Percentiles rank a stretch among this genome's conserved stretches.
Conservation (phyloP, 2,797 vertebrate species). For the Brachyalestes nurse region DNA sequence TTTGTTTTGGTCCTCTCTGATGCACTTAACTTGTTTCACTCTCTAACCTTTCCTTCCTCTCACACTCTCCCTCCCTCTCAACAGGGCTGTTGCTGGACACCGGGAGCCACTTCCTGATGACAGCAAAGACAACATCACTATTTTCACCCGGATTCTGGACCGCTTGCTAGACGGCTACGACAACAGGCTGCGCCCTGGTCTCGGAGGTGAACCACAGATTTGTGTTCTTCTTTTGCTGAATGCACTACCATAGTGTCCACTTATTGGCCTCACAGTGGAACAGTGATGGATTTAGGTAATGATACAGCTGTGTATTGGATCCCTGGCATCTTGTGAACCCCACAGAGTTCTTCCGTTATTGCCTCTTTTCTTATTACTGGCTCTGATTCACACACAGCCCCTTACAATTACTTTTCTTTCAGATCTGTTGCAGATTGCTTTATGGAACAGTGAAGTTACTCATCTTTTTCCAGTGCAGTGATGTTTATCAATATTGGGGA, state of each 20-base stretch:
- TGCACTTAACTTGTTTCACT: background rate
- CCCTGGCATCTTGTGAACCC: background rate
- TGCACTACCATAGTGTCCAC: conserved; percentile 12
- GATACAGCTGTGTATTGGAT: background rate
- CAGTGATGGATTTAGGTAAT: conserved; percentile 16
- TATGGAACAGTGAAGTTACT: conserved; percentile 53
- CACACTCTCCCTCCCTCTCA: conserved; percentile 47
- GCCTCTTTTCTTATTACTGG: conserved; percentile 20
- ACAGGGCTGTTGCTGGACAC: conserved; percentile 76
- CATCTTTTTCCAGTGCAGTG: conserved; percentile 37
- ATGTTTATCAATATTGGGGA: conserved; percentile 44
- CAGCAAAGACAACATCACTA: conserved; percentile 96
- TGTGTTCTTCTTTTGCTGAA: conserved; percentile 16
- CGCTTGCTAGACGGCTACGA: conserved; percentile 96
- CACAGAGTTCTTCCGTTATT: background rate
- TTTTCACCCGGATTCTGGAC: conserved; percentile 96
- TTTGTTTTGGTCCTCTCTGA: conserved; percentile 14
- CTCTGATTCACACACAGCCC: conserved; percentile 4
- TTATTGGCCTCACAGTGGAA: conserved; percentile 1
- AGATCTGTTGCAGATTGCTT: conserved; percentile 40
- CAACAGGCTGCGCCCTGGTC: conserved; percentile 93
- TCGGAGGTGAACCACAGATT: conserved; percentile 85
- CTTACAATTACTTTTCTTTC: conserved; percentile 17
- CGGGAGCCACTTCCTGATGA: conserved; percentile 92
- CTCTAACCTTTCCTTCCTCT: conserved; percentile 45